A percentile compares a stretch with the other conserved stretches of the same genome.
These are phyloP conservation scores for Callitettix versicolor DNA, from an alignment of 1,140 invertebrate genomes.

Conservation along the genomic window DNA sequence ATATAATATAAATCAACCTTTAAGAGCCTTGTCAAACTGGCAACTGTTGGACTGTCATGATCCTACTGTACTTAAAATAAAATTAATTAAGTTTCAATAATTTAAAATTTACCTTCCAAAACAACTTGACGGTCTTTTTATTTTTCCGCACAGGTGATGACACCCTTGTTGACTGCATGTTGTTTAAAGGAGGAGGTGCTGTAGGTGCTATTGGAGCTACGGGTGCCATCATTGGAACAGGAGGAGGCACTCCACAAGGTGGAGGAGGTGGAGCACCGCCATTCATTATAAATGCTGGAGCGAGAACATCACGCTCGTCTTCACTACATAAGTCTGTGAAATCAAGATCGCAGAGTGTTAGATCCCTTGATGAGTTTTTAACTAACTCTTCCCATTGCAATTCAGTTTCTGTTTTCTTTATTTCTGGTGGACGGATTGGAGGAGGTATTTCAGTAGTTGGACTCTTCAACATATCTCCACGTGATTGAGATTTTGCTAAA, in stretches of 20 bases:
- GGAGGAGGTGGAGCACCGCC: slow-evolving; percentile 64
- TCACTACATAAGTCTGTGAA: slow-evolving; percentile 86
- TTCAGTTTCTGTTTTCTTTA: slow-evolving; percentile 85
- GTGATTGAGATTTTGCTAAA: slow-evolving; percentile 29
- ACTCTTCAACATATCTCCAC: slow-evolving; percentile 51
- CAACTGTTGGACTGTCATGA: too few relatives aligned
- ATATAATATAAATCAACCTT: too few relatives aligned
- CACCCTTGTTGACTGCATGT: slow-evolving; percentile 32
- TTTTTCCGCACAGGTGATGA: slow-evolving; percentile 58
- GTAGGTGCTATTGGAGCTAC: slow-evolving; percentile 15
- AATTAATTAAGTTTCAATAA: too few relatives aligned
- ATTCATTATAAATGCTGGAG: slow-evolving; percentile 44
- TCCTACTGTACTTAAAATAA: too few relatives aligned
- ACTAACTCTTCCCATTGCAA: slow-evolving; percentile 89
- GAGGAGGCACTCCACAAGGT: slow-evolving; percentile 33
- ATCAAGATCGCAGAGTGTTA: slow-evolving; percentile 89
- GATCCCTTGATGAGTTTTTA: slow-evolving; percentile 64
- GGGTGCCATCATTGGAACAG: slow-evolving; percentile 36
- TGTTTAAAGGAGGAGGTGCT: slow-evolving; percentile 36
- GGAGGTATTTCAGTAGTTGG: slow-evolving; percentile 48
- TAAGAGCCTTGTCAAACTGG: too few relatives aligned
- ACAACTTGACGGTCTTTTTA: slow-evolving; percentile 98
- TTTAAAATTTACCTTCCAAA: slow-evolving; percentile 58
- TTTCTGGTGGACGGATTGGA: slow-evolving; percentile 43
- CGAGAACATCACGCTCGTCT: slow-evolving; percentile 56